Base-by-base conservation (phyloP, 2,888 invertebrate species). In the Isoperla grammatica region DNA sequence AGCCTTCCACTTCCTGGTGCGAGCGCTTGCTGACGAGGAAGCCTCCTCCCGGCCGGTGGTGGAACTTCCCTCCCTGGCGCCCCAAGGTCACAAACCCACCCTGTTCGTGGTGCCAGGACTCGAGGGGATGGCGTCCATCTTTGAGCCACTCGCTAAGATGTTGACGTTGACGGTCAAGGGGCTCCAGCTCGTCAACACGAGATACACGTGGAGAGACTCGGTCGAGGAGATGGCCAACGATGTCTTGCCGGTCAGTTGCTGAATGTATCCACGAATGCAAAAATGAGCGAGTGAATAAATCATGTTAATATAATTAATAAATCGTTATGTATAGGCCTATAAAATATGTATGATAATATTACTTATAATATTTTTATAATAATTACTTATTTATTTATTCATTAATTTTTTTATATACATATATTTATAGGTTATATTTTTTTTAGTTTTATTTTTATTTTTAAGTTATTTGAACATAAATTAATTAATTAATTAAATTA, bases 211-310 rank as follows among this genome's bases (percentile, higher is more conserved):
- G 9, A 50, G 40, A 2, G 9, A 39, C 4, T 17, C 53, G 5
- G 15, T 15, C 39, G 37, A 77, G n/a, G 73, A 76, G 23, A 79
- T 84, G 72, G 81, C 82, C 1, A 69, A 75, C 29, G 71, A 75
- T 43, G 68, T 83, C 37, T 71, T 81, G 63, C 76, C 79, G 71
- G 85, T 85, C 68, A n/a, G n/a, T n/a, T n/a, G n/a, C n/a, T n/a
- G n/a, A n/a, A n/a, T 72, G 72, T 48, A 12, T 12, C 2, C 11
- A 4, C 5, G 6, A 23, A 22, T 9, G n/a, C 15, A 15, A 5
- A 9, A 5, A n/a, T 42, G n/a, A 5, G 13, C 13, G 13, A 9
- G 9, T 8, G 6, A n/a, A 8, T 5, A 42, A 42, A 42, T 11
- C 37, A 11, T 37, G 37, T 37, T 11, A 8, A 37, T n/a, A n/a